Evolutionary conservation across 2,797 vertebrate genomes (phyloP).

Genomic region (Microtus californicus): DNA sequence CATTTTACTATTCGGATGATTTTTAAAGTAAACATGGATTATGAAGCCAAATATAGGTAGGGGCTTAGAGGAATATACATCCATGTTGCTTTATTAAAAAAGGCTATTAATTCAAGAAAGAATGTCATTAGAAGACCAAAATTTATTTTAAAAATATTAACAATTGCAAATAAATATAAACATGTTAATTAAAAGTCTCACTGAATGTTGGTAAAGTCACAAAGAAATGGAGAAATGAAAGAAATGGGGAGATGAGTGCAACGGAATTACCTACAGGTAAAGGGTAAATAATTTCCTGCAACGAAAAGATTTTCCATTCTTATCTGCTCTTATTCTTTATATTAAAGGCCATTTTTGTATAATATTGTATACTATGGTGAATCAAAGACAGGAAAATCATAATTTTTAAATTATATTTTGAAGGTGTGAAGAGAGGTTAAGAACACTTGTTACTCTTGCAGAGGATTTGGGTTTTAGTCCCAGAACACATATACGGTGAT

Average conservation of each 20-base stretch:
- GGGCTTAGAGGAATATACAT: neutral
- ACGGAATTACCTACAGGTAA: neutral
- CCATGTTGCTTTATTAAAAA: slow-evolving; percentile 4
- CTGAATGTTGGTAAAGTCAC: neutral
- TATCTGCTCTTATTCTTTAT: slow-evolving; percentile 7
- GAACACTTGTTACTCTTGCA: neutral
- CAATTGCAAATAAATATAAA: slow-evolving; percentile 42
- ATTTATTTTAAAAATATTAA: slow-evolving; percentile 55
- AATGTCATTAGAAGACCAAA: slow-evolving; percentile 14
- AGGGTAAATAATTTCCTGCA: neutral
- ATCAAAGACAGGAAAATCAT: neutral
- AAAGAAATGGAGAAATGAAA: neutral
- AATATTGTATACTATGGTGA: neutral
- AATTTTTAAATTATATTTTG: neutral
- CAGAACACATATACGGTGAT: neutral
- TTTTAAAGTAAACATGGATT: slow-evolving; percentile 69
- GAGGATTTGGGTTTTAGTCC: neutral
- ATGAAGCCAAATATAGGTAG: slow-evolving; percentile 9
- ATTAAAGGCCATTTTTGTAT: slow-evolving; percentile 28
- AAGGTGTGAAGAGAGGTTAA: neutral
- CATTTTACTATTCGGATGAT: slow-evolving; percentile 49
- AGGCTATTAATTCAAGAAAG: slow-evolving; percentile 16
- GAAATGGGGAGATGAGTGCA: neutral
- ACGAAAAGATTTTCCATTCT: slow-evolving; percentile 29
- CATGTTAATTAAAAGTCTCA: slow-evolving; percentile 4